Evolutionary conservation across 2,797 vertebrate genomes (phyloP), one percentile per base, ranked within the genome.

Genomic region (Gouania willdenowi): DNA sequence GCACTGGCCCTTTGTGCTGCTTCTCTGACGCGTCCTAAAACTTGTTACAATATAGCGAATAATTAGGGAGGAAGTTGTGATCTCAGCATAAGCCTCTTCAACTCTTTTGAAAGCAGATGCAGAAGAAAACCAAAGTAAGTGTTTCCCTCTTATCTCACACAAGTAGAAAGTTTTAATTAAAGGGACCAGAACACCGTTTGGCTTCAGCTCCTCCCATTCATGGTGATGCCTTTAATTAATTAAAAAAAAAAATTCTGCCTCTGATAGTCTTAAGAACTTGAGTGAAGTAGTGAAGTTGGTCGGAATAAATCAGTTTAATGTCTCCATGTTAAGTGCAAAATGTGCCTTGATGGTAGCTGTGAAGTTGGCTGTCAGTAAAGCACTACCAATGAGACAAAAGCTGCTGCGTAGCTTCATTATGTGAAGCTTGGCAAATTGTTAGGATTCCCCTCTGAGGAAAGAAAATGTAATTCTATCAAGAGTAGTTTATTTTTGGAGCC

Each of bases 381-480:
- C 64, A 50, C 34, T 46, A 46, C 66, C 27, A 29, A 50, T 2
- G 1, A 42, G 38, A 83, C 72, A 76, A 74, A 77, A 61, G 72
- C 63, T 59, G 67, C 46, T 77, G 56, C 44, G 45, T 51, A 42
- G 61, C 67, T 54, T 72, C 62, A 77, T 87, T 86, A 75, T 82
- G 79, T 41, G 63, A 63, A 64, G 76, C 65, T 64, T 71, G 82
- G 75, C 87, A 90, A 87, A 86, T 68, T 81, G 83, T 77, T 83
- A 70, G 20, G 78, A 84, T 88, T 88, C 86, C 78, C 48, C 65
- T 64, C 71, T 54, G 80, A 80, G 76, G 65, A 84, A 88, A 90
- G 88, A 93, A 90, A 88, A 88, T 81, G 82, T 89, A 86, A 91
- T 92, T 91, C 92, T 90, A 88, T 90, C 83, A 77, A 84, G 75